Percentiles rank a stretch among this genome's conserved stretches.
Conservation (phyloP, 2,888 invertebrate species). For the Polydrusus pterygomalis region DNA sequence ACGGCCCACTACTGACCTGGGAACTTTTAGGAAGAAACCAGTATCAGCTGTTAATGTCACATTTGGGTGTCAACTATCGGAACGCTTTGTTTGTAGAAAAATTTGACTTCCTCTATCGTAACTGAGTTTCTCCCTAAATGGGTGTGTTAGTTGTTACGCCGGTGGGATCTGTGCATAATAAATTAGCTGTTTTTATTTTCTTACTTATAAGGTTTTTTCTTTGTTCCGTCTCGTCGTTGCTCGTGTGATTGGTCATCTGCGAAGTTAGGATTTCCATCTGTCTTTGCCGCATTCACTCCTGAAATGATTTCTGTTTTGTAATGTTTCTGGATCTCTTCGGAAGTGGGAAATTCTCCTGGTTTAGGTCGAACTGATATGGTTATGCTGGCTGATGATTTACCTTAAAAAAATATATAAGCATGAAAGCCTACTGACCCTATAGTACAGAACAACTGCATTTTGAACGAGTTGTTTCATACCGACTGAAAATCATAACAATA, state of each 20-base stretch:
- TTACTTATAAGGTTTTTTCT: constrained; percentile 59
- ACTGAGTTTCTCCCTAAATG: no score
- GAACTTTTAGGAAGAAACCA: no score
- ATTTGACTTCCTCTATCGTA: no score
- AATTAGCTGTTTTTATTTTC: constrained; percentile 1
- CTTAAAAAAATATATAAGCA: constrained; percentile 21
- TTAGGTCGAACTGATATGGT: constrained; percentile 86
- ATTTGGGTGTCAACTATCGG: no score
- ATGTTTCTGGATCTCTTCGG: constrained; percentile 80
- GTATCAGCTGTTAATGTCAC: no score
- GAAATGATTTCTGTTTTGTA: constrained; percentile 66
- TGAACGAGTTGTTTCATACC: no score
- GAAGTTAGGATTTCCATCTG: constrained; percentile 67
- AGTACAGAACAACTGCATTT: no score
- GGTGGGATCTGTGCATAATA: neutral
- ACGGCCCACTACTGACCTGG: no score
- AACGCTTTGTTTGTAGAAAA: no score
- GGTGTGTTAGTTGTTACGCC: no score
- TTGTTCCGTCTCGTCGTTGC: constrained; percentile 74
- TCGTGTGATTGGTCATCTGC: constrained; percentile 81
- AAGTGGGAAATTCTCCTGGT: constrained; percentile 86
- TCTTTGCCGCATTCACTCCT: constrained; percentile 60
- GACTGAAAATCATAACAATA: no score
- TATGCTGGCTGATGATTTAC: constrained; percentile 85
- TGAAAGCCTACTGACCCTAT: no score